Evolutionary conservation across 2,797 vertebrate species (phyloP).

Genomic region (Cygnus olor): DNA sequence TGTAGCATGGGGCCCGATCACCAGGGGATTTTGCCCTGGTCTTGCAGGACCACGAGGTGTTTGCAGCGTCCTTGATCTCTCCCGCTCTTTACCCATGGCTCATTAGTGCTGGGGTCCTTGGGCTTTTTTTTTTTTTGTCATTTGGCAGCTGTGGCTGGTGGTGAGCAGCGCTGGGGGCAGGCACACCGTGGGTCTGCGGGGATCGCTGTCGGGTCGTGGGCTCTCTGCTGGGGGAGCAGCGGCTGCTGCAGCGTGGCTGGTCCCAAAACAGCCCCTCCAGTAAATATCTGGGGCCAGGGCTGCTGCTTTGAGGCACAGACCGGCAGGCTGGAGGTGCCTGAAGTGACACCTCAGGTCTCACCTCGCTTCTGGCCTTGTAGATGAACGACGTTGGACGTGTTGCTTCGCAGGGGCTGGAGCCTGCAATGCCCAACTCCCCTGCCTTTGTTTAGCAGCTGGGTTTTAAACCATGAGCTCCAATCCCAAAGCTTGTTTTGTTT

Average conservation of each 20-base stretch:
- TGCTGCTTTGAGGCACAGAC: not conserved
- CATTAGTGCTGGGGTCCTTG: not conserved
- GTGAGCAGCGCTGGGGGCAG: not conserved
- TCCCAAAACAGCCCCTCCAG: not conserved
- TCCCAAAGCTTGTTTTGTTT: not conserved
- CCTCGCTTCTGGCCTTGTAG: not conserved
- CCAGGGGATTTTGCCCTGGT: not conserved
- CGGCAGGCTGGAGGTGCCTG: not conserved
- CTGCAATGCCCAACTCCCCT: not conserved
- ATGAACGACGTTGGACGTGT: not conserved
- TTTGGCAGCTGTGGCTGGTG: not conserved
- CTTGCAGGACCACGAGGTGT: not conserved
- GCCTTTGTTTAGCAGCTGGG: not conserved
- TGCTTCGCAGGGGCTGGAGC: not conserved
- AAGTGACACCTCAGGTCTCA: not conserved
- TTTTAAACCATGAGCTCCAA: not conserved
- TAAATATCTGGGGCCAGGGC: not conserved
- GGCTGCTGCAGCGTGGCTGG: accelerated
- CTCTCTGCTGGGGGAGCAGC: not conserved
- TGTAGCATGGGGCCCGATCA: not conserved
- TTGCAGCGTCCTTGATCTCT: not conserved
- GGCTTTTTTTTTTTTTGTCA: not conserved
- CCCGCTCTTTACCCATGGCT: not conserved
- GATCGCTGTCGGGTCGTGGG: not conserved
- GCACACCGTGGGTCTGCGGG: not conserved